Evolutionary conservation across 2,888 invertebrate species (phyloP), one percentile per base, ranked within the genome.

Genomic region (Spisula solida): DNA sequence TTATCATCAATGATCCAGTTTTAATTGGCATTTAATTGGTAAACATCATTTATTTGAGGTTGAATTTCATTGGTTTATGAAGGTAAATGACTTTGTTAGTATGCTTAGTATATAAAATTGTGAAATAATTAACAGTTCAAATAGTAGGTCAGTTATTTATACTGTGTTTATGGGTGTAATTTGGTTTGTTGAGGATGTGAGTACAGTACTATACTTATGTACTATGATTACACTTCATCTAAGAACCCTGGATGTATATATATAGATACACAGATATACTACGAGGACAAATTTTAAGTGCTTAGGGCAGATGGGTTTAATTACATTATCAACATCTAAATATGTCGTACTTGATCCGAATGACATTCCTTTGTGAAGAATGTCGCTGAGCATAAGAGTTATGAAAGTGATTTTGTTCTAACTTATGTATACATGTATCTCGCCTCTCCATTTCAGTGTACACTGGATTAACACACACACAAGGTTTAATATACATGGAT

Each of bases 271-370:
- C 41, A 41, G 8, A 41, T 41, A 41, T 41, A 41, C 29, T 66
- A n/a, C 12, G 60, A 66, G 60, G 75, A 75, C 75, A 75, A 34
- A 75, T 34, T 75, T 34, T 34, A 75, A 75, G 75, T 75, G 75
- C 31, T 34, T 31, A 31, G 34, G 75, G 29, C 75, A 75, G 60
- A 66, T 66, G 60, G 60, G 48, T 82, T 60, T 90, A 85, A 85
- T 86, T 82, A 79, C 55, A 90, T 51, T 90, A 87, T 90, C 89
- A 87, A 87, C 79, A 79, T 41, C 66, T 12, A 90, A 88, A 88
- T 90, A 90, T 81, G 83, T 84, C 82, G 83, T 83, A 82, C 66
- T 90, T 66, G 82, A 84, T 86, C 82, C 83, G 86, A 75, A 56
- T 82, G 51, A 87, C 85, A 87, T 87, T 88, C 87, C 80, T 85